A percentile compares a stretch with the other conserved stretches of the same genome.
These are phyloP conservation scores for Clarias batrachus DNA, from an alignment of 2,113 vertebrate species.

Conservation along the genomic window DNA sequence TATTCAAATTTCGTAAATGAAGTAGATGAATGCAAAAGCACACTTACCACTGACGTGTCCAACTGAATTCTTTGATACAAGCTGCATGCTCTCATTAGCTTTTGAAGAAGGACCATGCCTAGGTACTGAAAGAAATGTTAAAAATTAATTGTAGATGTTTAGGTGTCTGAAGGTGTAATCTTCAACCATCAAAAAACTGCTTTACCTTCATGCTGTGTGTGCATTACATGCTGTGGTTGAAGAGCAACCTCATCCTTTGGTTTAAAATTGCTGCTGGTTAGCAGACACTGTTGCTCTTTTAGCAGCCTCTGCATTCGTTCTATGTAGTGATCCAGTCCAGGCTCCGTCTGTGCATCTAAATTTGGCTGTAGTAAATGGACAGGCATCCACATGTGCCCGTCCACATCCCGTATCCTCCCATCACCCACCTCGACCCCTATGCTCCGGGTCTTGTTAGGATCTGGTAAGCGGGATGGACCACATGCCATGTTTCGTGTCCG, in stretches of 20 bases:
- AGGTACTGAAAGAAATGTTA: constrained; percentile 4
- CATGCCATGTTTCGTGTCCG: constrained; percentile 92
- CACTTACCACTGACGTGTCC: constrained; percentile 77
- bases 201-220: constrained; percentile 60
- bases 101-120: constrained; percentile 47
- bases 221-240: constrained; percentile 71
- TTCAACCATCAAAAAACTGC: not conserved
- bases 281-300: constrained; percentile 83
- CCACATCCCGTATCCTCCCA: constrained; percentile 67
- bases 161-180: not conserved
- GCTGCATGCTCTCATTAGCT: constrained; percentile 54
- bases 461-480: constrained; percentile 77
- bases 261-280: constrained; percentile 80
- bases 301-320: constrained; percentile 86
- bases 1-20: not conserved
- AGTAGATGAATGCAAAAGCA: constrained; percentile 2
- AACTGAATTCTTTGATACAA: constrained; percentile 72
- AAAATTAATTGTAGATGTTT: not conserved
- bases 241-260: constrained; percentile 74
- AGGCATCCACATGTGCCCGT: constrained; percentile 43
- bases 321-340: constrained; percentile 85
- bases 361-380: constrained; percentile 52
- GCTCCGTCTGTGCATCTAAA: constrained; percentile 62
- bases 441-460: constrained; percentile 77
- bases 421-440: constrained; percentile 85